These are phyloP conservation scores for Drosophila melanosoma DNA, from an alignment of 2,888 invertebrate species.

Conservation along the genomic window DNA sequence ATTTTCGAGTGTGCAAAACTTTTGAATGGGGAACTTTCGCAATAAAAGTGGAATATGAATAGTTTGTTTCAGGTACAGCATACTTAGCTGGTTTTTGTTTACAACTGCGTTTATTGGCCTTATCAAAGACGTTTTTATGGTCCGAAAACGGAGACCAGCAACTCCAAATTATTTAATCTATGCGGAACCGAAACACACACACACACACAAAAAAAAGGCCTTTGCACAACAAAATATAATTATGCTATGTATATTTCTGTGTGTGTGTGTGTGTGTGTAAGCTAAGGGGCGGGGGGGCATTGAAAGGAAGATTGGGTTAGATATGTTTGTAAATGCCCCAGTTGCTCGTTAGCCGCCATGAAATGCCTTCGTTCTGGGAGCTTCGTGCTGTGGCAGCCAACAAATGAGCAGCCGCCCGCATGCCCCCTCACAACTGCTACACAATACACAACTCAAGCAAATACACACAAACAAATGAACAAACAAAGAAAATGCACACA, in stretches of 20 bases:
- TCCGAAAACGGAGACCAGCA: constrained; percentile 31
- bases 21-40: not conserved
- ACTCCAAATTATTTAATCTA: constrained; percentile 45
- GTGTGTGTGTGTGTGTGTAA: constrained; percentile 6
- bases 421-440: constrained; percentile 30
- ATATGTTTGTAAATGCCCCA: constrained; percentile 69
- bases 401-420: constrained; percentile 69
- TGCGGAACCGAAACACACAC: constrained; percentile 2
- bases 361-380: constrained; percentile 65
- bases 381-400: constrained; percentile 37
- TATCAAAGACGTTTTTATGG: constrained; percentile 43
- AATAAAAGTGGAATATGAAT: not conserved
- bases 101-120: constrained; percentile 8
- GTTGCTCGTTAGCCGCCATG: constrained; percentile 76
- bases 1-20: not conserved
- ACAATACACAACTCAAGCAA: constrained; percentile 44
- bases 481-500: constrained; percentile 18
- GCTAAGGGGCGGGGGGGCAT: not conserved
- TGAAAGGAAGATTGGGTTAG: constrained; percentile 11
- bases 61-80: not conserved
- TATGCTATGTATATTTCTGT: constrained; percentile 7
- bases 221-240: constrained; percentile 43
- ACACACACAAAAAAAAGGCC: constrained; percentile 4
- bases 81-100: constrained; percentile 1
- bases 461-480: constrained; percentile 20